These are phyloP conservation scores for Hemistola chrysoprasaria DNA, from an alignment of 2,888 invertebrate species.

Conservation along the genomic window DNA sequence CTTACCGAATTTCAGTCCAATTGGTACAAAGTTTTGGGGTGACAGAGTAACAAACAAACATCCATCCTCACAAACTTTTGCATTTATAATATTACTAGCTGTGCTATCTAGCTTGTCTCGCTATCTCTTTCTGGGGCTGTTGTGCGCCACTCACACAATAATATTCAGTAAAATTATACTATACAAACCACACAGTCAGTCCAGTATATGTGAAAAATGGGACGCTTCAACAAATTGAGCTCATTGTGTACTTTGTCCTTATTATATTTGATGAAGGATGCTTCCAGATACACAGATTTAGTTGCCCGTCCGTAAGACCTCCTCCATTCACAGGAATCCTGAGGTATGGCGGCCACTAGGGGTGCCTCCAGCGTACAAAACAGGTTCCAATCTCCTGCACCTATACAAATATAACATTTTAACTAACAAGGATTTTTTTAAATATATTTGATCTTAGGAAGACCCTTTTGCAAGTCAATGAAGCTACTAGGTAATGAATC, in stretches of 20 bases:
- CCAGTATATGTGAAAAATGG: slow-evolving; percentile 97
- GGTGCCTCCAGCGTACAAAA: slow-evolving; percentile 92
- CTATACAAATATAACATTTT: slow-evolving; percentile 75
- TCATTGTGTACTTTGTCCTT: slow-evolving; percentile 88
- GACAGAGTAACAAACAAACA: too few relatives aligned
- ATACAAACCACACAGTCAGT: slow-evolving; percentile 94
- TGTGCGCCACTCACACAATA: too few relatives aligned
- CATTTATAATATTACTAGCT: too few relatives aligned
- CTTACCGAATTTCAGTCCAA: too few relatives aligned
- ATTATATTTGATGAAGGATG: slow-evolving; percentile 90
- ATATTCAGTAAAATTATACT: slow-evolving; percentile 3
- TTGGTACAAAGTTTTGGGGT: too few relatives aligned
- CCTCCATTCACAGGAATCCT: slow-evolving; percentile 95
- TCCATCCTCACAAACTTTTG: too few relatives aligned
- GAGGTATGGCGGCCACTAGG: slow-evolving; percentile 89
- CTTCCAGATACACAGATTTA: slow-evolving; percentile 91
- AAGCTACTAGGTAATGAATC: too few relatives aligned
- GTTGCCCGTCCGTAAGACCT: slow-evolving; percentile 93
- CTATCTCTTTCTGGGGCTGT: too few relatives aligned
- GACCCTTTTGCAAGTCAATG: too few relatives aligned
- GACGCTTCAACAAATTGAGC: slow-evolving; percentile 91
- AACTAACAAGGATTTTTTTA: too few relatives aligned
- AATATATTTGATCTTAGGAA: too few relatives aligned
- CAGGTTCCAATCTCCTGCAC: slow-evolving; percentile 92
- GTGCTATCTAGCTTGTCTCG: too few relatives aligned